phyloP scores from a whole-genome alignment of 1,140 invertebrate genomes.

The Heliothis subflexa region DNA sequence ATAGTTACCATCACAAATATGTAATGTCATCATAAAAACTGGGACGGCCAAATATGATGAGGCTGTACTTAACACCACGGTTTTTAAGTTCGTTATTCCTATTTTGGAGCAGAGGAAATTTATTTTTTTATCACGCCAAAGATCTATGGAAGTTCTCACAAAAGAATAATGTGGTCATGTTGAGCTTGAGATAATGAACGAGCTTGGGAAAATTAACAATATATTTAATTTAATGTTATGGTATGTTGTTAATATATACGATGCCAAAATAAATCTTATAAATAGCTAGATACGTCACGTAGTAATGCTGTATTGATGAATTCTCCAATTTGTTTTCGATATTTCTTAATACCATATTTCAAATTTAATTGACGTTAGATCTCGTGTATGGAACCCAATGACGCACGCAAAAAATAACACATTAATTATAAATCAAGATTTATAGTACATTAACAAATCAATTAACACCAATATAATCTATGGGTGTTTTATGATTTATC shows the following conservation, averaged over 20 bases:
- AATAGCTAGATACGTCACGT: background rate
- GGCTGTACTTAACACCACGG: slow-evolving; percentile 19
- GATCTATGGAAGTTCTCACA: slow-evolving; percentile 31
- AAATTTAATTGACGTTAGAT: background rate
- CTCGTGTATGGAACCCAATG: background rate
- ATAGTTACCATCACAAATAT: slow-evolving; percentile 56
- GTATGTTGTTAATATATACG: background rate
- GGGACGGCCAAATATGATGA: slow-evolving; percentile 45
- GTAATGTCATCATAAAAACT: slow-evolving; percentile 57
- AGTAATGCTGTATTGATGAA: background rate
- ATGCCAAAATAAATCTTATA: slow-evolving; percentile 12
- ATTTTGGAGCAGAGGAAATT: slow-evolving; percentile 34
- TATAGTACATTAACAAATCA: slow-evolving; percentile 5
- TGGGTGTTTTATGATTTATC: slow-evolving; percentile 5
- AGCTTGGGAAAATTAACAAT: background rate
- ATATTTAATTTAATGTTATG: background rate
- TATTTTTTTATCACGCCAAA: slow-evolving; percentile 12
- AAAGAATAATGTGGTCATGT: slow-evolving; percentile 11
- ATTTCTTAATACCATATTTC: background rate
- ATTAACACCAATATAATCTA: background rate
- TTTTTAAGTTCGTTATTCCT: slow-evolving; percentile 37
- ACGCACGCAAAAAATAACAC: background rate
- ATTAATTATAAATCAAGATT: slow-evolving; percentile 10
- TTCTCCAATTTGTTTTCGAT: slow-evolving; percentile 3
- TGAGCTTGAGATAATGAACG: slow-evolving; percentile 3